Conservation (phyloP, 1,140 invertebrate genomes). For the Doryteuthis pealeii region DNA sequence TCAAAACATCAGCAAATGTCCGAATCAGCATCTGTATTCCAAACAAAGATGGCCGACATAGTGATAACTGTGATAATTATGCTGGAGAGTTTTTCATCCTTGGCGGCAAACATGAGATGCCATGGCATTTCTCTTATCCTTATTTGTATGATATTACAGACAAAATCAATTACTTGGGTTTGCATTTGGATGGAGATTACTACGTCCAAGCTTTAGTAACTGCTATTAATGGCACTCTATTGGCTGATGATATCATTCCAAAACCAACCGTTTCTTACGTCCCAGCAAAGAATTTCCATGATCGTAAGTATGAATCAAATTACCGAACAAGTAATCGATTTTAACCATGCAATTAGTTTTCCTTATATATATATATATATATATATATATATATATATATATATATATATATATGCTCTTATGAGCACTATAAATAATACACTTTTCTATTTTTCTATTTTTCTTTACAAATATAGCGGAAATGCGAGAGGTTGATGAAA, state of each 20-base stretch:
- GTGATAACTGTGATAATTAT: conserved; percentile 20
- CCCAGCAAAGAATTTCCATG: conserved; percentile 17
- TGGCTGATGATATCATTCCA: conserved; percentile 20
- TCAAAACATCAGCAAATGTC: conserved; percentile 28
- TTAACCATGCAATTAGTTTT: too few species aligned
- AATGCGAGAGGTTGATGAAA: not conserved
- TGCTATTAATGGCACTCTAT: conserved; percentile 27
- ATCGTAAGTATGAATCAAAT: conserved; percentile 36
- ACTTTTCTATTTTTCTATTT: too few species aligned
- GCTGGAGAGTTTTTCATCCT: conserved; percentile 34
- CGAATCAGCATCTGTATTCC: conserved; percentile 21
- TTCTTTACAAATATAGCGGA: too few species aligned
- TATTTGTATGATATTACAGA: conserved; percentile 30
- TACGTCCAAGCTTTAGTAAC: conserved; percentile 21
- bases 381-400: too few species aligned
- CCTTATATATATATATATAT: conserved; percentile 6
- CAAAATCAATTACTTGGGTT: conserved; percentile 10
- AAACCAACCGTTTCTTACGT: conserved; percentile 18
- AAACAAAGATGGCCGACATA: conserved; percentile 1
- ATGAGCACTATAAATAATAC: too few species aligned
- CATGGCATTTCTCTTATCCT: conserved; percentile 26
- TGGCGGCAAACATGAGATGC: conserved; percentile 31
- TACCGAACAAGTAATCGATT: too few species aligned
- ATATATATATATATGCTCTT: too few species aligned
- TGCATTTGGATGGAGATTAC: conserved; percentile 19